phyloP scores from a whole-genome alignment of 1,140 invertebrate genomes.

The Drosophila nikananu region DNA sequence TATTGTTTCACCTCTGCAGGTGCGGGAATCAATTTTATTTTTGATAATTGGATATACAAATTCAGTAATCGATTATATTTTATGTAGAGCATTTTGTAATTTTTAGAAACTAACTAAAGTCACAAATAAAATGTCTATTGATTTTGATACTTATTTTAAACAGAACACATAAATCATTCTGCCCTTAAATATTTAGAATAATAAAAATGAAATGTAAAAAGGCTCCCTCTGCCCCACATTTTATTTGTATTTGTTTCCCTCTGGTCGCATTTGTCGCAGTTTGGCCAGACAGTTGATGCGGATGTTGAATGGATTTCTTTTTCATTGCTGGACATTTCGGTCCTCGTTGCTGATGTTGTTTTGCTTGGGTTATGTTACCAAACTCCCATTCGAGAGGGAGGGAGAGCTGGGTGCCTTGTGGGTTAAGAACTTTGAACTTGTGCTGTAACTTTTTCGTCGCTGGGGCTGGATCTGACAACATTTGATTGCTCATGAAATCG shows the following conservation, averaged over 20 bases:
- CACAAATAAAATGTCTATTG: neutral
- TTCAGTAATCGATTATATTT: neutral
- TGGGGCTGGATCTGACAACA: slow-evolving; percentile 73
- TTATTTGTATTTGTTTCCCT: slow-evolving; percentile 63
- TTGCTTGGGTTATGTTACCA: slow-evolving; percentile 39
- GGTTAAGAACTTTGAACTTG: slow-evolving; percentile 75
- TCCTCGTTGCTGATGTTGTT: slow-evolving; percentile 33
- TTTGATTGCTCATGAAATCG: slow-evolving; percentile 81
- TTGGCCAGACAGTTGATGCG: slow-evolving; percentile 53
- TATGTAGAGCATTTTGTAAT: neutral
- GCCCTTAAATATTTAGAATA: slow-evolving; percentile 1
- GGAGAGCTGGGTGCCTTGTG: slow-evolving; percentile 37
- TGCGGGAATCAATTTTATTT: neutral
- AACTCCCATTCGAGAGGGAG: slow-evolving; percentile 22
- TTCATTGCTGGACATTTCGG: slow-evolving; percentile 25
- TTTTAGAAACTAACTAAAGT: neutral
- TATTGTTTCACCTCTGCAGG: slow-evolving; percentile 6
- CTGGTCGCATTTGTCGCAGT: slow-evolving; percentile 44
- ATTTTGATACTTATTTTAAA: neutral
- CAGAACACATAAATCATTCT: neutral
- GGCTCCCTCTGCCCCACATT: slow-evolving; percentile 38
- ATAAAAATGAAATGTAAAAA: slow-evolving; percentile 27
- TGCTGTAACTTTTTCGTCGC: slow-evolving; percentile 68
- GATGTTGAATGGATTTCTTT: slow-evolving; percentile 56
- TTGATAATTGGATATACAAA: neutral